phyloP scores from a whole-genome alignment of 2,113 vertebrate genomes.

The Mustelus asterias region DNA sequence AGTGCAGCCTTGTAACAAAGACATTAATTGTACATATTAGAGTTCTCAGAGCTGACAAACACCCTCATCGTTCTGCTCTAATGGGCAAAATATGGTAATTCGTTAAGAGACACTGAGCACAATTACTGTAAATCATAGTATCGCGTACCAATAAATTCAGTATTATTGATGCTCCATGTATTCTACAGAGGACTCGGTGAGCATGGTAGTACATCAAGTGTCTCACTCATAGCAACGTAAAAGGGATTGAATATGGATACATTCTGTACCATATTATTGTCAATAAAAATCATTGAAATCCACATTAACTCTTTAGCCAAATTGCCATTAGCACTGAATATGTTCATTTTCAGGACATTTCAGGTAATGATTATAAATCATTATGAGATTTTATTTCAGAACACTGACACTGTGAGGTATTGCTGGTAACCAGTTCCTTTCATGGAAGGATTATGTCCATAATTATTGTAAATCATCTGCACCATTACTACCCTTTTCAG shows the following conservation, averaged over 20 bases:
- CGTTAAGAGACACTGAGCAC: neutral
- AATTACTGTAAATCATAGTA: conserved; percentile 35
- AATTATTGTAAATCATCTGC: conserved; percentile 27
- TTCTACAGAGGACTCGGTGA: neutral
- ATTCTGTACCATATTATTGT: neutral
- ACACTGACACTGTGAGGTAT: neutral
- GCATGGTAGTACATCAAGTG: conserved; percentile 7
- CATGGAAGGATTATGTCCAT: conserved; percentile 5
- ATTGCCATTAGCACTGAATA: neutral
- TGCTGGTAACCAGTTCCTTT: neutral
- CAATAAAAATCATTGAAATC: neutral
- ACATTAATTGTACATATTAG: neutral
- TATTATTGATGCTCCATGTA: conserved; percentile 1
- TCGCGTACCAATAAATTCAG: neutral
- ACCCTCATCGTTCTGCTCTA: neutral
- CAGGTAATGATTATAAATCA: neutral
- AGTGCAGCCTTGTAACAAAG: neutral
- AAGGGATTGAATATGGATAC: neutral
- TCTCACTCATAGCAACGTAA: neutral
- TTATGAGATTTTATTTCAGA: neutral
- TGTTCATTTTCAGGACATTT: neutral
- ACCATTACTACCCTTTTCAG: neutral
- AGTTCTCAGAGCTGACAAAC: conserved; percentile 21
- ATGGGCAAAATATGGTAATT: conserved; percentile 35
- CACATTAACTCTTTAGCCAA: neutral